Percentiles rank a stretch among this genome's conserved stretches.
Conservation (phyloP, 53 echinoderm and acorn worm genomes). For the Patiria pectinifera region DNA sequence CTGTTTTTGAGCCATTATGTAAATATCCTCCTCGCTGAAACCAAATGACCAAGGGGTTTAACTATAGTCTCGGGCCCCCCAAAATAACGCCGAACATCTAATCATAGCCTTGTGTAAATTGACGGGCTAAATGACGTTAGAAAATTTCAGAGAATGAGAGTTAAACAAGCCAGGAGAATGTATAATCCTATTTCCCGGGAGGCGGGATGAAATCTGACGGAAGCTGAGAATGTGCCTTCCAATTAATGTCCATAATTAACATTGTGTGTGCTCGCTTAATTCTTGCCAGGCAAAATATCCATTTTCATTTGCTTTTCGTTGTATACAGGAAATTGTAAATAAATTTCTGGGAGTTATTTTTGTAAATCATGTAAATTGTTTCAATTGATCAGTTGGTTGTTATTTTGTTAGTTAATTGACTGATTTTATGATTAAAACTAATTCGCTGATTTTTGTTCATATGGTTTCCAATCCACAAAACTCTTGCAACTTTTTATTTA, state of each 20-base stretch:
- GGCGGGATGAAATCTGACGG: slow-evolving; percentile 36
- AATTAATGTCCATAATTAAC: slow-evolving; percentile 59
- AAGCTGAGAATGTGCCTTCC: slow-evolving; percentile 11
- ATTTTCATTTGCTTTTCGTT: too few relatives aligned
- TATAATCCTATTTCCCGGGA: slow-evolving; percentile 48
- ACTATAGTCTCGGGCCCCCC: not conserved
- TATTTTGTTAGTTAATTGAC: too few relatives aligned
- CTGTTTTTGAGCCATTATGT: slow-evolving; percentile 59
- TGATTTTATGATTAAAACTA: too few relatives aligned
- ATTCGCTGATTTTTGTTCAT: too few relatives aligned
- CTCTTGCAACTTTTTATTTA: too few relatives aligned
- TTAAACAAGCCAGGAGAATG: not conserved
- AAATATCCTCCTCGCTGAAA: slow-evolving; percentile 31
- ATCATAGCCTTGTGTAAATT: slow-evolving; percentile 58
- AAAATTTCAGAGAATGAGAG: slow-evolving; percentile 21
- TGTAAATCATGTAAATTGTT: too few relatives aligned
- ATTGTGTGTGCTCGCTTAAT: slow-evolving; percentile 21
- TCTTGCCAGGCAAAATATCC: too few relatives aligned
- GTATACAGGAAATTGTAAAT: too few relatives aligned
- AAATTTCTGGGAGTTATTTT: too few relatives aligned
- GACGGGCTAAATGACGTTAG: slow-evolving; percentile 49
- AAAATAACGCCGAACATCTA: slow-evolving; percentile 17
- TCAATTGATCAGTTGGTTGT: too few relatives aligned
- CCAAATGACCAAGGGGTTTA: slow-evolving; percentile 12
- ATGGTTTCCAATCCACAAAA: too few relatives aligned